A percentile compares a stretch with the other conserved stretches of the same genome.
Evolutionary conservation across 2,797 vertebrate species (phyloP).

Genomic region (Enoplosus armatus): DNA sequence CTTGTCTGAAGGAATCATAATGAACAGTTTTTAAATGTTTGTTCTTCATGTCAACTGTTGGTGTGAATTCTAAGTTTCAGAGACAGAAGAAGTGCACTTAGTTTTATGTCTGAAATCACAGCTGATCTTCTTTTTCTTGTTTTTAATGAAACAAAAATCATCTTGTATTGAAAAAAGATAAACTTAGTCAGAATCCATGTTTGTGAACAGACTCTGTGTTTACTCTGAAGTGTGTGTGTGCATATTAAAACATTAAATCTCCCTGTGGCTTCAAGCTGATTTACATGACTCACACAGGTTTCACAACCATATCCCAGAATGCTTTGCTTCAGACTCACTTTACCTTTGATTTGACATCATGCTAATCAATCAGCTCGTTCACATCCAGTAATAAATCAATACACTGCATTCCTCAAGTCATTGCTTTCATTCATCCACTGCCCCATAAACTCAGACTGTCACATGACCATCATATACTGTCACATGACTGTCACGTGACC

Average conservation of each 20-base stretch:
- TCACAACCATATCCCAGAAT: constrained; percentile 35
- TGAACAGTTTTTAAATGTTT: not conserved
- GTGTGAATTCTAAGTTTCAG: not conserved
- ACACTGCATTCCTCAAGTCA: constrained; percentile 18
- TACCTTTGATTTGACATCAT: constrained; percentile 34
- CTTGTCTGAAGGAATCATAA: not conserved
- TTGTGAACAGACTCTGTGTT: not conserved
- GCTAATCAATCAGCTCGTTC: constrained; percentile 2
- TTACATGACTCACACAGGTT: constrained; percentile 9
- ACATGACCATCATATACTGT: not conserved
- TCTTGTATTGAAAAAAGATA: not conserved
- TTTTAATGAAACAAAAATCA: not conserved
- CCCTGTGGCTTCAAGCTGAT: constrained; percentile 9
- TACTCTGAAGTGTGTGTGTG: constrained; percentile 4
- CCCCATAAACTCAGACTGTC: constrained; percentile 10
- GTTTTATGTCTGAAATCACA: constrained; percentile 1
- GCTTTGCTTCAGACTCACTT: constrained; percentile 14
- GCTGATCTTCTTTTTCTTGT: not conserved
- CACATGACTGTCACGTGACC: not conserved
- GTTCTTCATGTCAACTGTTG: not conserved
- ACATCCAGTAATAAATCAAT: constrained; percentile 18
- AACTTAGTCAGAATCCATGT: not conserved
- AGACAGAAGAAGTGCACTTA: constrained; percentile 31
- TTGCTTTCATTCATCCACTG: constrained; percentile 1
- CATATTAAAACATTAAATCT: constrained; percentile 36